These are phyloP conservation scores for Nothobranchius kuhntae DNA, from an alignment of 2,113 vertebrate genomes.

Conservation along the genomic window DNA sequence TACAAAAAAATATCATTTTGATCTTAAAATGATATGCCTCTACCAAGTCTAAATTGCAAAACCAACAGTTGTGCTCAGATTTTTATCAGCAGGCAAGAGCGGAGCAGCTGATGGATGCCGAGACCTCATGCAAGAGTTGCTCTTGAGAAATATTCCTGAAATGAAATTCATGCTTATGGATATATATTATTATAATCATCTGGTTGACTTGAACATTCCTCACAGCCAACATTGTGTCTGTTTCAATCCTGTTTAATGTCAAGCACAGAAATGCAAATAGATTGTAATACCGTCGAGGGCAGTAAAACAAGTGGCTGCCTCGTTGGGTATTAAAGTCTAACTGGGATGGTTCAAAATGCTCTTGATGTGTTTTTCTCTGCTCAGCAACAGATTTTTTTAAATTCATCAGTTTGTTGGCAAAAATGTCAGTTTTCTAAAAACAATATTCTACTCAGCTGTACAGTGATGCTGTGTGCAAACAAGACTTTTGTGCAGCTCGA, in stretches of 20 bases:
- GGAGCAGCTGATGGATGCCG: neutral
- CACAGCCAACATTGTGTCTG: slow-evolving; percentile 12
- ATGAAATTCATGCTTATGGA: neutral
- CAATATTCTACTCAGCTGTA: too few species aligned
- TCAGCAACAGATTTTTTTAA: neutral
- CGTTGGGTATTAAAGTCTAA: slow-evolving; percentile 2
- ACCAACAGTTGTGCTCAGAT: too few species aligned
- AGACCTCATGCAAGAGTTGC: neutral
- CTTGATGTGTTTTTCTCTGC: neutral
- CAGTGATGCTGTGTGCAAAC: too few species aligned
- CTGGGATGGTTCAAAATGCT: neutral
- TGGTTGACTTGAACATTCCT: neutral
- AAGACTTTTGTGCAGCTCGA: too few species aligned
- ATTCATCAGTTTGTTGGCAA: too few species aligned
- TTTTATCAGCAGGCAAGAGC: neutral
- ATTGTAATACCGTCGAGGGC: slow-evolving; percentile 7
- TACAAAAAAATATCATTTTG: too few species aligned
- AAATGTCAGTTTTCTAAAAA: too few species aligned
- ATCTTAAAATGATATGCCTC: too few species aligned
- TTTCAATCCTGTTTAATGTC: slow-evolving; percentile 12
- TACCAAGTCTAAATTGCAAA: too few species aligned
- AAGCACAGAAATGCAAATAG: slow-evolving; percentile 1
- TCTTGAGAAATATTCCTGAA: neutral
- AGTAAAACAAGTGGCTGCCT: neutral
- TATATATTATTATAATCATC: neutral